Percentiles rank a stretch among this genome's conserved stretches.
Evolutionary conservation across 2,113 vertebrate species (phyloP).

Genomic region (Melanerpes formicivorus): DNA sequence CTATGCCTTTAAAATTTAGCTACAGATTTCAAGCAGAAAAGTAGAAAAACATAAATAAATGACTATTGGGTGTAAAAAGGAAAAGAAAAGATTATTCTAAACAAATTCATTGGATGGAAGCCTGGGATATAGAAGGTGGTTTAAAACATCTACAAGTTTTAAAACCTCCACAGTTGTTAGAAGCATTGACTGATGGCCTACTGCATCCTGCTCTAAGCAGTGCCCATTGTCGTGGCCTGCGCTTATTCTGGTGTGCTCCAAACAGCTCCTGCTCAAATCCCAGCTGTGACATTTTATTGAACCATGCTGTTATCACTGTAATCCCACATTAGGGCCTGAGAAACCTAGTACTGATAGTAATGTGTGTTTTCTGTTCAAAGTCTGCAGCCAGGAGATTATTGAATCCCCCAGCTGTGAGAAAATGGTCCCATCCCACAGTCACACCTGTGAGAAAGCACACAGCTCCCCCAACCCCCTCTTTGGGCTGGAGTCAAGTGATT

Average conservation of each 20-base stretch:
- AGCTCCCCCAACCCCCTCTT: neutral
- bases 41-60: too few species aligned
- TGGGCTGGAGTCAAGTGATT: neutral
- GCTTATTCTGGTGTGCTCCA: neutral
- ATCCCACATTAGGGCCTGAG: constrained; percentile 11
- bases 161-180: neutral
- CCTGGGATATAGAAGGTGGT: neutral
- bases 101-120: too few species aligned
- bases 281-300: constrained; percentile 15
- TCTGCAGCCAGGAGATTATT: constrained; percentile 3
- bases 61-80: too few species aligned
- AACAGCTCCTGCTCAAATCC: constrained; percentile 26
- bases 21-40: too few species aligned
- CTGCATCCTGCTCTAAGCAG: neutral
- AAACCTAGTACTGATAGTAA: neutral
- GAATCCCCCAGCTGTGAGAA: constrained; percentile 8
- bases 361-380: constrained; percentile 11
- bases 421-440: neutral
- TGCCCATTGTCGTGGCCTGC: neutral
- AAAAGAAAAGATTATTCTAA: too few species aligned
- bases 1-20: too few species aligned
- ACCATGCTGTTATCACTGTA: neutral
- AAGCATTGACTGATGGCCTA: neutral
- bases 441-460: neutral
- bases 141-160: neutral